A percentile compares a stretch with the other conserved stretches of the same genome.
These are phyloP conservation scores for Zoanthus sansibaricus DNA, from an alignment of 92 coral and sea anemone genomes.

Conservation along the genomic window DNA sequence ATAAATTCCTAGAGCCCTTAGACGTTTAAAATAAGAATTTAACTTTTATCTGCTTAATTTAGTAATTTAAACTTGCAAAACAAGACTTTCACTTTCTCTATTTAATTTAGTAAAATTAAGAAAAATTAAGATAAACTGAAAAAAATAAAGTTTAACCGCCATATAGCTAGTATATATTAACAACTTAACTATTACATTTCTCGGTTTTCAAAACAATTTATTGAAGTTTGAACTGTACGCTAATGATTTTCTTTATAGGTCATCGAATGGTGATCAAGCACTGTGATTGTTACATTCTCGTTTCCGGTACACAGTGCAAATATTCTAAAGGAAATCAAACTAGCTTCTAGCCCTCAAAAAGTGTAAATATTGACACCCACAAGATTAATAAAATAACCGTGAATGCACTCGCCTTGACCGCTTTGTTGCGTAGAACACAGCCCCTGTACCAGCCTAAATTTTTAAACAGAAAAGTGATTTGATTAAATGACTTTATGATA, in stretches of 20 bases:
- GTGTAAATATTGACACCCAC: background rate
- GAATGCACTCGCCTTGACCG: conserved; percentile 73
- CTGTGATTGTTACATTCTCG: background rate
- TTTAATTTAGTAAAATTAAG: too few species aligned
- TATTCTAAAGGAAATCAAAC: background rate
- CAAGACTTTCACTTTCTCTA: too few species aligned
- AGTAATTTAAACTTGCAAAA: too few species aligned
- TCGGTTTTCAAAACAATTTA: background rate
- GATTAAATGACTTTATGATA: background rate
- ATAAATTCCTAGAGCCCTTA: too few species aligned
- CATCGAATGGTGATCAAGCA: background rate
- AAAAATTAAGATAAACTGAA: too few species aligned
- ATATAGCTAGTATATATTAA: too few species aligned
- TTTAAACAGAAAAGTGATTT: conserved; percentile 13
- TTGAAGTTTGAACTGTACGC: background rate
- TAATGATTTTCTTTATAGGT: background rate
- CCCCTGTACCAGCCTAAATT: conserved; percentile 95
- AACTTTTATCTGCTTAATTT: too few species aligned
- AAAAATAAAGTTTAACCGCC: too few species aligned
- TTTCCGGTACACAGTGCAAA: background rate
- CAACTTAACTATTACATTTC: too few species aligned
- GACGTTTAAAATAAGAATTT: too few species aligned
- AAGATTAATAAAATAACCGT: background rate
- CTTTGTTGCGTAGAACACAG: conserved; percentile 80
- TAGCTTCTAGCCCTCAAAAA: conserved; percentile 8